Percentiles rank a stretch among this genome's conserved stretches.
Conservation (phyloP, 1,140 invertebrate genomes). For the Araneus ventricosus region DNA sequence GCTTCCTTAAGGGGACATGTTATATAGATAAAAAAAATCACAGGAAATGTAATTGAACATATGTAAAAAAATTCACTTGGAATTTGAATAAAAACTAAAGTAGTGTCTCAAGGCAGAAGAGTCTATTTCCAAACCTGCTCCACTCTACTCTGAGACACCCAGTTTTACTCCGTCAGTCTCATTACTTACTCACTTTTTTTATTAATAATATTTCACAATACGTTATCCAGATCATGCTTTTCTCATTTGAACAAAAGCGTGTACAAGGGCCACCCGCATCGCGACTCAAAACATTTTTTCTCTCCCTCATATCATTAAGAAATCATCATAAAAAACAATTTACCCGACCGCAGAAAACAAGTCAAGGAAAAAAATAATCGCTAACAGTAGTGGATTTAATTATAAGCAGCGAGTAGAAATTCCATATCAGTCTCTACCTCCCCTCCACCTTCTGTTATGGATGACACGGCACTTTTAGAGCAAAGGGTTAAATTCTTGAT, state of each 20-base stretch:
- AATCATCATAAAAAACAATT: slow-evolving; percentile 59
- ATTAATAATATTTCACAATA: slow-evolving; percentile 1
- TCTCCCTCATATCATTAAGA: slow-evolving; percentile 45
- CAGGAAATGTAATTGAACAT: no score
- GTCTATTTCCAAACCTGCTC: background rate
- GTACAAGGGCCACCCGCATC: slow-evolving; percentile 53
- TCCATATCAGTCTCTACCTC: slow-evolving; percentile 41
- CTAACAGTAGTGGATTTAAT: slow-evolving; percentile 67
- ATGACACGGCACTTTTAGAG: slow-evolving; percentile 51
- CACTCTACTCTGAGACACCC: slow-evolving; percentile 1
- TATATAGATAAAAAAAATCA: no score
- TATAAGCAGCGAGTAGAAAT: slow-evolving; percentile 49
- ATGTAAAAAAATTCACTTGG: no score
- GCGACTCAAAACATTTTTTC: slow-evolving; percentile 3
- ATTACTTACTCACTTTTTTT: background rate
- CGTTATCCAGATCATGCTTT: slow-evolving; percentile 33
- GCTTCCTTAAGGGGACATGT: no score
- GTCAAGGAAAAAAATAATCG: slow-evolving; percentile 24
- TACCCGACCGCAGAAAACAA: slow-evolving; percentile 10
- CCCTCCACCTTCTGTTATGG: slow-evolving; percentile 10
- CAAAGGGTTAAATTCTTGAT: slow-evolving; percentile 69
- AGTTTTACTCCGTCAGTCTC: background rate
- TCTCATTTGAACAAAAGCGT: slow-evolving; percentile 26
- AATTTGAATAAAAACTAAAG: background rate
- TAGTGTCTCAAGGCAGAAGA: background rate